Percentiles rank a stretch among this genome's conserved stretches.
Evolutionary conservation across 2,113 vertebrate genomes (phyloP).

Genomic region (Cryptotis parvus): DNA sequence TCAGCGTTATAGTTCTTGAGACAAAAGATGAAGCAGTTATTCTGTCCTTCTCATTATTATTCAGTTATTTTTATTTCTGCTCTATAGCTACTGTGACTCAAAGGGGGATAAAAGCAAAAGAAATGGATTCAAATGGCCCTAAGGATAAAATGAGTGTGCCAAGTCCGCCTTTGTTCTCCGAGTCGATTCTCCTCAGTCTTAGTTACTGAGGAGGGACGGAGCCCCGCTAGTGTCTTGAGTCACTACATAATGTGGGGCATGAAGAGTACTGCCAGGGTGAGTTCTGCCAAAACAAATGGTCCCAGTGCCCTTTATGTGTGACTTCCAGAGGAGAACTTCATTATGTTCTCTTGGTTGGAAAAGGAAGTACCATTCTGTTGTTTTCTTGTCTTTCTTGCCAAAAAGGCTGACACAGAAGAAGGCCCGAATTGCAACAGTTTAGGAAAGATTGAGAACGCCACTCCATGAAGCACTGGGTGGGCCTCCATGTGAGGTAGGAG

Average conservation of each 20-base stretch:
- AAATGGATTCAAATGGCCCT: conserved; percentile 11
- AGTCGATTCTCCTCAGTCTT: background rate
- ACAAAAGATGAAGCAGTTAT: background rate
- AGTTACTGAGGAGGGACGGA: background rate
- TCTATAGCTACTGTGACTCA: background rate
- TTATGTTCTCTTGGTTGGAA: conserved; percentile 36
- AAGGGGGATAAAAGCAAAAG: conserved; percentile 12
- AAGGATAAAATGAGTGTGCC: background rate
- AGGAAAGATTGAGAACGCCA: background rate
- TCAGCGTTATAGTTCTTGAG: conserved; percentile 2
- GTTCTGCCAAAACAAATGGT: conserved; percentile 58
- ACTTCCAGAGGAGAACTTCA: conserved; percentile 47
- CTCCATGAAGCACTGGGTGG: background rate
- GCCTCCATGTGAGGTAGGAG: background rate
- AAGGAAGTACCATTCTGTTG: conserved; percentile 39
- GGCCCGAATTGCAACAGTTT: background rate
- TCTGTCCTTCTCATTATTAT: background rate
- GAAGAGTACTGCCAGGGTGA: conserved; percentile 21
- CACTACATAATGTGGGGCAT: conserved; percentile 35
- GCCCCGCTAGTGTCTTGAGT: background rate
- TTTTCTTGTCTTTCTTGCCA: conserved; percentile 30
- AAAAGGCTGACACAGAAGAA: conserved; percentile 27
- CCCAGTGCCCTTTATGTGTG: conserved; percentile 20
- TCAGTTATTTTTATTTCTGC: conserved; percentile 47
- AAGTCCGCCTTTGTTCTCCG: conserved; percentile 23